Percentiles rank a stretch among this genome's conserved stretches.
Conservation (phyloP, 1,140 invertebrate genomes). For the Piezodorus guildinii region DNA sequence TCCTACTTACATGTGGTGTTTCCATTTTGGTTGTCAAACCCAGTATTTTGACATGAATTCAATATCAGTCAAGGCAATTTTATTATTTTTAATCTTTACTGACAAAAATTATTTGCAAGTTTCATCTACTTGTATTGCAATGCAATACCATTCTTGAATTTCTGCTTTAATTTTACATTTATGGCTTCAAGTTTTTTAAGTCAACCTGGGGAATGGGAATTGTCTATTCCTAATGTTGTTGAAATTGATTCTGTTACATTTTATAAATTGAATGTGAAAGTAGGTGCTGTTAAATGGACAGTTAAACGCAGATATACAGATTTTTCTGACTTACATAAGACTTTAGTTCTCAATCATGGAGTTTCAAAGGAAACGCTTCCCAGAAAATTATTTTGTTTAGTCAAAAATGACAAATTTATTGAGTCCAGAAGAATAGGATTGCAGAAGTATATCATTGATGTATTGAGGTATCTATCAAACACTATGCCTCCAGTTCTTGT, state of each 20-base stretch:
- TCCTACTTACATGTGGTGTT: too few relatives aligned
- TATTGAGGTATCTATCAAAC: conserved; percentile 58
- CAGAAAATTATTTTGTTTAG: conserved; percentile 79
- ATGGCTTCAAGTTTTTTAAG: conserved; percentile 11
- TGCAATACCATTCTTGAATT: too few relatives aligned
- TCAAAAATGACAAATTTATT: conserved; percentile 68
- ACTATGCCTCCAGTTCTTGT: conserved; percentile 63
- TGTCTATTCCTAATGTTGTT: conserved; percentile 40
- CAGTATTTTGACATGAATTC: too few relatives aligned
- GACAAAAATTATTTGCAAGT: too few relatives aligned
- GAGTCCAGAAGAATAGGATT: conserved; percentile 67
- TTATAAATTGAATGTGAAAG: conserved; percentile 53
- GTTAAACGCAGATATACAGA: conserved; percentile 78
- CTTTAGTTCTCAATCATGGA: conserved; percentile 61
- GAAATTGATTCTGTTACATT: conserved; percentile 46
- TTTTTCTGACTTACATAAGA: conserved; percentile 76
- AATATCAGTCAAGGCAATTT: too few relatives aligned
- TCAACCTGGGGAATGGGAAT: conserved; percentile 9
- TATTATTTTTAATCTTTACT: too few relatives aligned
- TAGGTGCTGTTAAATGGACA: conserved; percentile 63
- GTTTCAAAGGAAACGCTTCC: conserved; percentile 74
- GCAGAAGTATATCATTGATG: conserved; percentile 66
- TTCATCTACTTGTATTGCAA: too few relatives aligned
- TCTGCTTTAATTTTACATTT: too few relatives aligned
- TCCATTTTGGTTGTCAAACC: too few relatives aligned